phyloP scores from a whole-genome alignment of 2,113 vertebrate species.

The Platanista minor region DNA sequence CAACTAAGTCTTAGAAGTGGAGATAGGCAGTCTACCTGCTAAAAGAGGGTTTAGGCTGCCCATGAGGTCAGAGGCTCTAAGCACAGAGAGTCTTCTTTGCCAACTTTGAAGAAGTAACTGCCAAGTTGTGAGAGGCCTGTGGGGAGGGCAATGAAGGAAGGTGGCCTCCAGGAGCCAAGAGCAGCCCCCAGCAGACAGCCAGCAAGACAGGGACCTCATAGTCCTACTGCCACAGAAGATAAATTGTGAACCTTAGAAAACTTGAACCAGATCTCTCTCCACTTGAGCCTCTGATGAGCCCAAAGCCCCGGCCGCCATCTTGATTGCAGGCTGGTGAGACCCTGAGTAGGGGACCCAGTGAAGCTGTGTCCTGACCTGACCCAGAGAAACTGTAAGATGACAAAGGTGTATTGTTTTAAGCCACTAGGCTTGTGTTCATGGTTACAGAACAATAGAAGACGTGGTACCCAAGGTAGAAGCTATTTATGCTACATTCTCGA shows the following conservation, averaged over 20 bases:
- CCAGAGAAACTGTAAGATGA: neutral
- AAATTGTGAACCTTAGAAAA: neutral
- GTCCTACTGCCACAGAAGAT: neutral
- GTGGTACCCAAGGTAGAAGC: neutral
- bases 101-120: neutral
- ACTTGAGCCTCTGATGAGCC: neutral
- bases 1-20: neutral
- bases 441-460: neutral
- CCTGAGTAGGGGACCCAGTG: no score
- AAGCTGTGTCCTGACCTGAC: neutral
- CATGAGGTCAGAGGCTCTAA: neutral
- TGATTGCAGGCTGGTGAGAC: neutral
- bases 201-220: neutral
- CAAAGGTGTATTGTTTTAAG: neutral
- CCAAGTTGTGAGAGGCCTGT: neutral
- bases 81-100: neutral
- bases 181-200: no score
- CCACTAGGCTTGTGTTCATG: neutral
- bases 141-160: neutral
- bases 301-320: neutral
- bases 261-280: neutral
- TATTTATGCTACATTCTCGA: neutral
- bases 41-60: neutral
- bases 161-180: neutral
- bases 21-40: neutral